Conservation (phyloP, 1,140 invertebrate genomes). For the Rhizoglyphus robini region DNA sequence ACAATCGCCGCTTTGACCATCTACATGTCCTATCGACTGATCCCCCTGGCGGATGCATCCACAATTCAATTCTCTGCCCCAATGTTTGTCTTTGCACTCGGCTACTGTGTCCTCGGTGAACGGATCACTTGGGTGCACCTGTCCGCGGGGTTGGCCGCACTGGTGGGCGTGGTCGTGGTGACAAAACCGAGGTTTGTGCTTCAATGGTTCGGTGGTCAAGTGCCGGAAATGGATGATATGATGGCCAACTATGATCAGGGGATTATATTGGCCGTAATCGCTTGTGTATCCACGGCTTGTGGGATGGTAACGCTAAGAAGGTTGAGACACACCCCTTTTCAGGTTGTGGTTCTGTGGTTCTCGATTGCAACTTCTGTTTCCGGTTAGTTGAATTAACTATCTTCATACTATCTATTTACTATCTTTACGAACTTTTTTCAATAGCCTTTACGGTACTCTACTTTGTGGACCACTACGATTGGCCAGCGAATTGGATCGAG, state of each 20-base stretch:
- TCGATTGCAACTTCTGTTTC: conserved; percentile 30
- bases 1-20: conserved; percentile 33
- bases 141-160: conserved; percentile 36
- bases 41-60: conserved; percentile 43
- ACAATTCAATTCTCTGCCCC: conserved; percentile 43
- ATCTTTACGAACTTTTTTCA: too few species aligned
- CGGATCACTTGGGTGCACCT: conserved; percentile 40
- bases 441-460: not conserved
- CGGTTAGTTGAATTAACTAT: too few species aligned
- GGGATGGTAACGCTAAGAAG: conserved; percentile 67
- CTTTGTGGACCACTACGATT: not conserved
- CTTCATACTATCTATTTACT: not conserved
- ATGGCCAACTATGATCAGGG: not conserved
- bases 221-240: too few species aligned
- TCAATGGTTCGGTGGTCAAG: conserved; percentile 25
- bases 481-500: not conserved
- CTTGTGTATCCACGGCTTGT: conserved; percentile 42
- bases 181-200: conserved; percentile 39
- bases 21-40: conserved; percentile 47
- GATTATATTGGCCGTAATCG: conserved; percentile 3
- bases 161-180: conserved; percentile 39
- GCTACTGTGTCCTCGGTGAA: conserved; percentile 39
- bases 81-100: conserved; percentile 40
- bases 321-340: conserved; percentile 68
- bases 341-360: conserved; percentile 45